Conservation (phyloP, 2,888 invertebrate species). For the Dryobota labecula region DNA sequence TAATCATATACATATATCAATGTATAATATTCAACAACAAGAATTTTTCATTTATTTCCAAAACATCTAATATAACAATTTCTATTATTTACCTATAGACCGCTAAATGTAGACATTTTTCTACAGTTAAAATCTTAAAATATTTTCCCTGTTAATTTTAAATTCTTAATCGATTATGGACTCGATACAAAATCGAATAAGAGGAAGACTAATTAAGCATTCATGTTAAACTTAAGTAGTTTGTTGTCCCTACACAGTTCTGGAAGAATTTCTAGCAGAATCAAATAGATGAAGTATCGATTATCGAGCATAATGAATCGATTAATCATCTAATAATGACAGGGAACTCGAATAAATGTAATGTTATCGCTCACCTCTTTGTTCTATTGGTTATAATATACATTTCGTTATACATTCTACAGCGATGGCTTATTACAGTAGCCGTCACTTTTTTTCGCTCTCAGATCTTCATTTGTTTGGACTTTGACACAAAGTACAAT, state of each 20-base stretch:
- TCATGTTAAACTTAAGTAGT: neutral
- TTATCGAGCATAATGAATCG: conserved; percentile 26
- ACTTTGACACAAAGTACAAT: conserved; percentile 60
- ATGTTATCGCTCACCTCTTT: conserved; percentile 51
- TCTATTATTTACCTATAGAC: conserved; percentile 76
- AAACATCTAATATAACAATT: conserved; percentile 83
- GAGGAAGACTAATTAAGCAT: neutral
- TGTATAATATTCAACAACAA: conserved; percentile 78
- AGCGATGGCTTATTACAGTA: conserved; percentile 18
- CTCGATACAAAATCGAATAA: conserved; percentile 23
- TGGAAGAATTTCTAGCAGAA: neutral
- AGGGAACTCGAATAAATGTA: conserved; percentile 42
- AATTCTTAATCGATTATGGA: conserved; percentile 23
- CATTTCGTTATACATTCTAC: conserved; percentile 52
- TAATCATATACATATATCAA: conserved; percentile 59
- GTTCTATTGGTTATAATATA: conserved; percentile 60
- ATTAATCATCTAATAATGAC: conserved; percentile 39
- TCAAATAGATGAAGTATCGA: conserved; percentile 12
- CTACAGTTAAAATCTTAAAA: conserved; percentile 67
- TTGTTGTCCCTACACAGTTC: neutral
- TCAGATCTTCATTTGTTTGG: conserved; percentile 62
- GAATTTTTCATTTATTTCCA: conserved; percentile 76
- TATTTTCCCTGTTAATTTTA: conserved; percentile 41
- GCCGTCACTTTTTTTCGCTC: conserved; percentile 29
- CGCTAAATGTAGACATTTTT: conserved; percentile 70